Evolutionary conservation across 2,888 invertebrate genomes (phyloP).

Genomic region (Antheraea yamamai): DNA sequence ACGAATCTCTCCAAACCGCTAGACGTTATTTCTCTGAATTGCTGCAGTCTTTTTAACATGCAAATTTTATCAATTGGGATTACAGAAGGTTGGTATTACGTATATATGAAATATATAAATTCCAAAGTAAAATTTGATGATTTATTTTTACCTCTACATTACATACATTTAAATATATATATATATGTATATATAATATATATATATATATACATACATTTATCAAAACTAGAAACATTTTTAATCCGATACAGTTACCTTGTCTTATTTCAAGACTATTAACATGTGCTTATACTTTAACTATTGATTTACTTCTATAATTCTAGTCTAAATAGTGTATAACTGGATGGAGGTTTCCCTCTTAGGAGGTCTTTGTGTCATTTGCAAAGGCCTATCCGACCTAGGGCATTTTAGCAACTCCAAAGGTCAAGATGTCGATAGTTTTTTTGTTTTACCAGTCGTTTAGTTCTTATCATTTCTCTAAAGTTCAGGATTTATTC

Average conservation of each 20-base stretch:
- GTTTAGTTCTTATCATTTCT: background rate
- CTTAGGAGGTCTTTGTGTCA: too few species aligned
- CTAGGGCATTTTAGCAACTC: background rate
- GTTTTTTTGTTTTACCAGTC: background rate
- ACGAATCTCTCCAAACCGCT: constrained; percentile 35
- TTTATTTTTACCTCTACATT: background rate
- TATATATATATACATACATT: too few species aligned
- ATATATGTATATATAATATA: too few species aligned
- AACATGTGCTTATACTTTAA: too few species aligned
- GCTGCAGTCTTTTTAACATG: constrained; percentile 37
- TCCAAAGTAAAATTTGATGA: background rate
- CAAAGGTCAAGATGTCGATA: background rate
- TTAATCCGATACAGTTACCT: background rate
- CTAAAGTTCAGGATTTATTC: background rate
- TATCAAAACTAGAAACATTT: background rate
- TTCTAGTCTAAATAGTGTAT: too few species aligned
- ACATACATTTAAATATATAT: too few species aligned
- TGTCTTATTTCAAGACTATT: background rate
- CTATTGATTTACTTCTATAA: too few species aligned
- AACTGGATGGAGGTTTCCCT: too few species aligned
- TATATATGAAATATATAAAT: background rate
- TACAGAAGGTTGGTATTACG: constrained; percentile 1
- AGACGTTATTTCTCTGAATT: constrained; percentile 42
- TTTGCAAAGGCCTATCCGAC: too few species aligned
- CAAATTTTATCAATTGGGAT: constrained; percentile 40